A percentile compares a stretch with the other conserved stretches of the same genome.
Conservation (phyloP, 2,888 invertebrate genomes). For the Conops quadrifasciatus region DNA sequence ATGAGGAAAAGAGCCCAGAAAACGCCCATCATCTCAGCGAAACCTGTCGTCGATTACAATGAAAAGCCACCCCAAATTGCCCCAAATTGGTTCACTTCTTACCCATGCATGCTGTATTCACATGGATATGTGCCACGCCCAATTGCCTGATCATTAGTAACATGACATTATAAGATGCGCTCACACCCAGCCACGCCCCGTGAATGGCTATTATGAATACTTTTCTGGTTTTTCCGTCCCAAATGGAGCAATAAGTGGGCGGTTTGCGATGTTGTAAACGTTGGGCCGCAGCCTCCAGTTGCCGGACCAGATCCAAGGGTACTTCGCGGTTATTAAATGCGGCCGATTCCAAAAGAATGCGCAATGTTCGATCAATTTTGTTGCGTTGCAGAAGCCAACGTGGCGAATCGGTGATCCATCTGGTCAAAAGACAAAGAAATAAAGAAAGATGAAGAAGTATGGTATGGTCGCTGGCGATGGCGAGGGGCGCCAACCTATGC, state of each 20-base stretch:
- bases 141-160: slow-evolving; percentile 63
- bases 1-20: slow-evolving; percentile 62
- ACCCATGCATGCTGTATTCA: slow-evolving; percentile 64
- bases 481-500: slow-evolving; percentile 50
- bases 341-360: slow-evolving; percentile 60
- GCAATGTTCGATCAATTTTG: slow-evolving; percentile 56
- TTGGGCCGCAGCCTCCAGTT: slow-evolving; percentile 54
- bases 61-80: background rate
- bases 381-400: slow-evolving; percentile 63
- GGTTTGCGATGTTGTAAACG: slow-evolving; percentile 42
- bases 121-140: slow-evolving; percentile 61
- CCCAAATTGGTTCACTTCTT: slow-evolving; percentile 18
- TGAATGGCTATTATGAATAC: slow-evolving; percentile 56
- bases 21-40: slow-evolving; percentile 62
- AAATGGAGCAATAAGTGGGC: slow-evolving; percentile 57
- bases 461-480: too few species aligned
- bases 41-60: slow-evolving; percentile 48
- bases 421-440: slow-evolving; percentile 37
- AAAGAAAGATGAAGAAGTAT: too few species aligned
- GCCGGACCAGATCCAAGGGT: slow-evolving; percentile 59
- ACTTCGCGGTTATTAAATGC: slow-evolving; percentile 61
- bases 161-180: slow-evolving; percentile 62
- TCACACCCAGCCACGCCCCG: slow-evolving; percentile 60
- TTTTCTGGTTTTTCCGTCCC: slow-evolving; percentile 59
- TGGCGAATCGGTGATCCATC: slow-evolving; percentile 65